phyloP scores from a whole-genome alignment of 1,140 invertebrate genomes.

The Apis cerana region DNA sequence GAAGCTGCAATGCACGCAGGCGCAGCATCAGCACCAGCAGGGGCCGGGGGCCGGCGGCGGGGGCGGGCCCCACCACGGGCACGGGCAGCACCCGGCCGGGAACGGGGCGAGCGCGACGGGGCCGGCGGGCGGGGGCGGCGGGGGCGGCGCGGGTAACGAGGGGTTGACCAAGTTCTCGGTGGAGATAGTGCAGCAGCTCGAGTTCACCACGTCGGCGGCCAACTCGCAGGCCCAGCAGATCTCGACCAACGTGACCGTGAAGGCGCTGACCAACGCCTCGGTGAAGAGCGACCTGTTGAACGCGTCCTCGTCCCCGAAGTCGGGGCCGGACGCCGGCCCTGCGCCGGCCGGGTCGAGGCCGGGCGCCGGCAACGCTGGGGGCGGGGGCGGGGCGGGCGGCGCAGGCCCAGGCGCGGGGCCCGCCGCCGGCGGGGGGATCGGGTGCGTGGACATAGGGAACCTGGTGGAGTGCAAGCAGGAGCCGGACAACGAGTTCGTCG shows the following conservation, averaged over 20 bases:
- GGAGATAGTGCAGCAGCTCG: constrained; percentile 94
- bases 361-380: constrained; percentile 57
- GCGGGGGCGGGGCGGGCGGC: constrained; percentile 53
- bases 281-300: constrained; percentile 87
- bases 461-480: constrained; percentile 93
- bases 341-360: constrained; percentile 57
- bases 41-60: constrained; percentile 53
- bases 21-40: constrained; percentile 74
- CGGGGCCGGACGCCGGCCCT: constrained; percentile 70
- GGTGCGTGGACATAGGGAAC: constrained; percentile 81
- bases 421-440: constrained; percentile 59
- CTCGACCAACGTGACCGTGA: constrained; percentile 95
- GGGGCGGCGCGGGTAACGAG: constrained; percentile 78
- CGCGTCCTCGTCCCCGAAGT: constrained; percentile 81
- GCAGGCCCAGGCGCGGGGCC: constrained; percentile 51
- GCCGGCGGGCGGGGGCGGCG: constrained; percentile 63
- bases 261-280: constrained; percentile 91
- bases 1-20: constrained; percentile 88
- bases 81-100: constrained; percentile 73
- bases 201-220: constrained; percentile 91
- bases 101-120: constrained; percentile 73
- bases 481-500: constrained; percentile 91
- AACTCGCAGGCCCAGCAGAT: constrained; percentile 94
- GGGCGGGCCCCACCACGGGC: constrained; percentile 72
- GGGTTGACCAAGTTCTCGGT: constrained; percentile 92